Conservation (phyloP, 1,140 invertebrate genomes). For the Bombus soroeensis region DNA sequence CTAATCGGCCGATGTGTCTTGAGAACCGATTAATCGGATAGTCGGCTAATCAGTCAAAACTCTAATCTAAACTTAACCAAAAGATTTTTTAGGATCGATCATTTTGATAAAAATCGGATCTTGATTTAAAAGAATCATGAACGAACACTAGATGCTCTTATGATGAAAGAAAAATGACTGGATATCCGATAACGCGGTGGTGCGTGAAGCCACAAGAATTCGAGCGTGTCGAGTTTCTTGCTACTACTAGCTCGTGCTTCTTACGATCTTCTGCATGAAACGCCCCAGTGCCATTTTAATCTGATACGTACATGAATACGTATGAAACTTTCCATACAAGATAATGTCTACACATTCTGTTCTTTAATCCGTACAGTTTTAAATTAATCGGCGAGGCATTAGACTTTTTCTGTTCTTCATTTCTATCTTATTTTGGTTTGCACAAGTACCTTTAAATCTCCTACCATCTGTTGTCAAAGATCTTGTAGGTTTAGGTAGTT, state of each 20-base stretch:
- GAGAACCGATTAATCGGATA: no score
- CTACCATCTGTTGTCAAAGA: neutral
- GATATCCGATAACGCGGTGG: conserved; percentile 49
- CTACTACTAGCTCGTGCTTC: neutral
- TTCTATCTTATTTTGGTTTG: neutral
- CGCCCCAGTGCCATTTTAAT: neutral
- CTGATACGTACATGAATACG: neutral
- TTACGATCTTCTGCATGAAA: conserved; percentile 10
- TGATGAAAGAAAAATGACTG: conserved; percentile 26
- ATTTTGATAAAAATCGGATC: neutral
- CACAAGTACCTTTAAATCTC: neutral
- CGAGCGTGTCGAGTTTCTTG: conserved; percentile 61
- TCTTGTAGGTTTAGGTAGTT: neutral
- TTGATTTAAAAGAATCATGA: neutral
- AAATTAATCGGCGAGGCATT: neutral
- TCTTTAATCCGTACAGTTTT: neutral
- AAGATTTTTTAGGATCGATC: neutral
- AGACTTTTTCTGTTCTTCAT: neutral
- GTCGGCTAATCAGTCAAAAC: no score
- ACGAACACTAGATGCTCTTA: conserved; percentile 23
- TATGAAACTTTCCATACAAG: neutral
- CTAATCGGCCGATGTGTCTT: no score
- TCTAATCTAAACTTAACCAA: neutral
- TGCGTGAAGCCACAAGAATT: conserved; percentile 69
- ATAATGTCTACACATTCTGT: neutral